Base-by-base conservation (phyloP, 2,888 invertebrate species). In the Chymomyza amoena region DNA sequence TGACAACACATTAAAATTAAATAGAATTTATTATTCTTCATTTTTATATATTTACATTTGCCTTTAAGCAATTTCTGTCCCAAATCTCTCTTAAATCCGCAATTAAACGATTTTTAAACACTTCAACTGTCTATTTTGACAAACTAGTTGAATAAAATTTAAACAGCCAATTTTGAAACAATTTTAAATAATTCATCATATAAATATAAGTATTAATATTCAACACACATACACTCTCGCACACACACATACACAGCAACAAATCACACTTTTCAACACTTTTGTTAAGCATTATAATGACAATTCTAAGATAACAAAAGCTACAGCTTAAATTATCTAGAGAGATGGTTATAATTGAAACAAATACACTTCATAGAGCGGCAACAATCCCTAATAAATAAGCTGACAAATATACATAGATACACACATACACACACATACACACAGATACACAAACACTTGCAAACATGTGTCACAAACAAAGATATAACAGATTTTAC, bases 251-350 rank as follows among this genome's bases (percentile, higher is more conserved):
- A 32, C 32, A 32, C 25, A 25, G 2, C 39, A 45, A 45, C 39
- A 13, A 45, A 45, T 45, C 39, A 45, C 39, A 45, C 13, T 45
- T 45, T 45, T 16, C 54, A 54, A 54, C 66, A 67, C 52, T 69
- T 66, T 51, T 68, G 70, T 71, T 71, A 77, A 67, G 73, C 75
- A 74, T 73, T 75, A 76, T 72, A 80, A 83, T 83, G 86, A 77
- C 70, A 74, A 39, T 57, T 70, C 75, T 82, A 77, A 63, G 75
- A 80, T 69, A 76, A 73, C 78, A 81, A 71, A 81, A 79, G 73
- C 63, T 45, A 45, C 39, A 66, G 62, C 66, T 80, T 64, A 72
- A 85, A 77, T 78, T 76, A 78, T 83, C 76, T 69, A 54, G 20
- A 45, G 39, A 45, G 39, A 10, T 45, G 39, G 13, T 13, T 45